phyloP scores from a whole-genome alignment of 1,140 invertebrate species.

The Aphidius ervi region DNA sequence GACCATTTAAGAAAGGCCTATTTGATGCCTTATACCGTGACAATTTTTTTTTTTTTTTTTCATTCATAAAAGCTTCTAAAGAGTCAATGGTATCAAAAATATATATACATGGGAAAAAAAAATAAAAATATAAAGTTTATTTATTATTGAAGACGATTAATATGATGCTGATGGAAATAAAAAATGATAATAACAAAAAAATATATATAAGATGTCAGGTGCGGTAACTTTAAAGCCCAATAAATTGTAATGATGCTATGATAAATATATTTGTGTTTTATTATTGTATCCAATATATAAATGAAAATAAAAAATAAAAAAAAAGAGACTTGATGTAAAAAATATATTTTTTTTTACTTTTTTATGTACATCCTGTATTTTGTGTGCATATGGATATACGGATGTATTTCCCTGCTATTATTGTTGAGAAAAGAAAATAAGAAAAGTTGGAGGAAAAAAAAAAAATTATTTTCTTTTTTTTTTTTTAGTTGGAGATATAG shows the following conservation, averaged over 20 bases:
- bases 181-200: no score
- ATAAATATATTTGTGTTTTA: no score
- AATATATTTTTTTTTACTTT: background rate
- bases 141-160: slow-evolving; percentile 1
- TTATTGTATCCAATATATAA: background rate
- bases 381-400: background rate
- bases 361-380: background rate
- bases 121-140: background rate
- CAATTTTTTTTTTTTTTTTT: background rate
- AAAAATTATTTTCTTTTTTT: background rate
- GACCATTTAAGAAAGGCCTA: slow-evolving; percentile 6
- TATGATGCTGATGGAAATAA: no score
- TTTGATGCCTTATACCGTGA: background rate
- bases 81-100: no score
- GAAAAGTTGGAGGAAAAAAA: background rate
- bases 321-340: background rate
- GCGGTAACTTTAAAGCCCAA: no score
- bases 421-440: slow-evolving; percentile 16
- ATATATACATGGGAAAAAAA: no score
- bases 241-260: no score
- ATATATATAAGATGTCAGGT: no score
- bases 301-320: background rate
- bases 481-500: background rate
- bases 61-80: no score
- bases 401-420: slow-evolving; percentile 9